A percentile compares a stretch with the other conserved stretches of the same genome.
phyloP scores from a whole-genome alignment of 2,113 vertebrate species.

The Bubalus kerabau region DNA sequence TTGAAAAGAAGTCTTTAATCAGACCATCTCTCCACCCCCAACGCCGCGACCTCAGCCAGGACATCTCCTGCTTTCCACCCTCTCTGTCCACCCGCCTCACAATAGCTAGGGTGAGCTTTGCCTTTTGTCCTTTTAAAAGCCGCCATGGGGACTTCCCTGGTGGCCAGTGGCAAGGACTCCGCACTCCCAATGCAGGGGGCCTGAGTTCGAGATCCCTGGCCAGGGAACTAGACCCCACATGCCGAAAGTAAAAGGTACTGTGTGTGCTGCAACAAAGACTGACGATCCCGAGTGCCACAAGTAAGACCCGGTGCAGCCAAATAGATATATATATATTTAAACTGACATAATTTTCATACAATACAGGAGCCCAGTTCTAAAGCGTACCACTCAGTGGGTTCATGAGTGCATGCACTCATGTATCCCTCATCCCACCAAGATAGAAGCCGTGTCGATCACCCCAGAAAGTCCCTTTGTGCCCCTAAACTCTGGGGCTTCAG shows the following conservation, averaged over 20 bases:
- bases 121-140: not conserved
- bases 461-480: not conserved
- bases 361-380: not conserved
- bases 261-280: not conserved
- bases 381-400: not conserved
- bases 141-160: not conserved
- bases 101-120: no score
- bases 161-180: not conserved
- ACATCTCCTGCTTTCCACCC: not conserved
- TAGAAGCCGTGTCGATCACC: not conserved
- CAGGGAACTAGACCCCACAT: not conserved
- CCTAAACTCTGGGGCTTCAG: not conserved
- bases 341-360: not conserved
- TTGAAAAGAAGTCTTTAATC: not conserved
- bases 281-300: not conserved
- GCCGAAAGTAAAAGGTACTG: not conserved
- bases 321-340: not conserved
- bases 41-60: not conserved
- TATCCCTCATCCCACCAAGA: not conserved
- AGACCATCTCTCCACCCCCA: not conserved
- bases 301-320: not conserved
- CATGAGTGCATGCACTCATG: not conserved
- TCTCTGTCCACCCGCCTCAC: not conserved
- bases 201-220: not conserved
- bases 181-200: not conserved